A percentile compares a stretch with the other conserved stretches of the same genome.
Conservation (phyloP, 2,797 vertebrate genomes). For the Amblyopsis hoosieri region DNA sequence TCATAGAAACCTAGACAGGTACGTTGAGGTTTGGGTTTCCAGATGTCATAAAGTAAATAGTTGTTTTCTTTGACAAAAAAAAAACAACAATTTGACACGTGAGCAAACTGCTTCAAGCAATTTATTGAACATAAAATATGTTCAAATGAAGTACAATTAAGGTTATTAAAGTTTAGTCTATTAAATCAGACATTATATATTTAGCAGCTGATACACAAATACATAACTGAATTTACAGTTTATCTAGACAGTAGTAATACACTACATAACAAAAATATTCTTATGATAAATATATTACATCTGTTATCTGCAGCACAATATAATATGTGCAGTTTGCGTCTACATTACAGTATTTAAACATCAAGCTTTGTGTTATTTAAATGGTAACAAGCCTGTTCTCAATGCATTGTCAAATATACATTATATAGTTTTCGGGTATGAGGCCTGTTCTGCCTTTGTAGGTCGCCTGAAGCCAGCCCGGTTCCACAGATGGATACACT, state of each 20-base stretch:
- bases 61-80: no score
- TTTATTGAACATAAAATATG: no score
- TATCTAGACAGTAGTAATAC: slow-evolving; percentile 41
- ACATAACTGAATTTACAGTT: slow-evolving; percentile 12
- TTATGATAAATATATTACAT: slow-evolving; percentile 47
- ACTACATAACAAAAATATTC: slow-evolving; percentile 29
- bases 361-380: slow-evolving; percentile 13
- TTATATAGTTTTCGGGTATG: slow-evolving; percentile 96
- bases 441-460: slow-evolving; percentile 95
- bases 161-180: slow-evolving; percentile 18
- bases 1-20: no score
- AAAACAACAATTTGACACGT: no score
- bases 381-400: slow-evolving; percentile 19
- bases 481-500: slow-evolving; percentile 96
- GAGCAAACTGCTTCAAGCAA: no score
- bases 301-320: slow-evolving; percentile 50
- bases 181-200: slow-evolving; percentile 29
- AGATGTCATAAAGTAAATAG: no score
- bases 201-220: slow-evolving; percentile 39
- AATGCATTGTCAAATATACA: slow-evolving; percentile 79
- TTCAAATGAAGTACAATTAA: no score
- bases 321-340: slow-evolving; percentile 31
- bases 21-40: no score
- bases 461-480: slow-evolving; percentile 97
- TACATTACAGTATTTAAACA: slow-evolving; percentile 6